Conservation (phyloP, 2,797 vertebrate genomes). For the Cynopterus sphinx region DNA sequence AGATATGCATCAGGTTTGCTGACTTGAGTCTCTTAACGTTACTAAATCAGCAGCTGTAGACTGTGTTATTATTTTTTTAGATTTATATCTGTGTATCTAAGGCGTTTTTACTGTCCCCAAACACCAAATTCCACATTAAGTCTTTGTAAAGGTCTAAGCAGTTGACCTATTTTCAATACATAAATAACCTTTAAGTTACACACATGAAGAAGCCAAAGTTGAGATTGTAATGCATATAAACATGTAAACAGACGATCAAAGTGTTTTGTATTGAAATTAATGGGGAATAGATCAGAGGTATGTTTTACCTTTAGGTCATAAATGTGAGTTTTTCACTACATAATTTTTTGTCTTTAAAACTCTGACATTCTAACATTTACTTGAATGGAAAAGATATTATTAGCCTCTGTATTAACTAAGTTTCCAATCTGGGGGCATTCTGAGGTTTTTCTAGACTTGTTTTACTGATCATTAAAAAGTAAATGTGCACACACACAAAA, state of each 20-base stretch:
- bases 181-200: slow-evolving; percentile 1
- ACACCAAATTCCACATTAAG: slow-evolving; percentile 24
- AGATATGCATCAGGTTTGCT: not conserved
- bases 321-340: slow-evolving; percentile 5
- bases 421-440: slow-evolving; percentile 15
- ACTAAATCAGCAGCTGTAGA: not conserved
- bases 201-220: not conserved
- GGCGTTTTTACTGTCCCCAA: not conserved
- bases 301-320: not conserved
- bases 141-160: not conserved
- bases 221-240: not conserved
- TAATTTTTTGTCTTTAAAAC: slow-evolving; percentile 36
- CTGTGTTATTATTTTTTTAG: not conserved
- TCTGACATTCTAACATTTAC: slow-evolving; percentile 1
- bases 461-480: not conserved
- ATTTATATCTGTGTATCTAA: slow-evolving; percentile 3
- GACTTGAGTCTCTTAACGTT: not conserved
- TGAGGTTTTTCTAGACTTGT: slow-evolving; percentile 23
- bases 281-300: not conserved
- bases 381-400: slow-evolving; percentile 28
- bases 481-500: not conserved
- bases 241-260: not conserved
- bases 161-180: slow-evolving; percentile 23
- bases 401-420: not conserved
- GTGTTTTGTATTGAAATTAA: slow-evolving; percentile 25